Evolutionary conservation across 2,797 vertebrate species (phyloP).

Genomic region (Poecile montanus): DNA sequence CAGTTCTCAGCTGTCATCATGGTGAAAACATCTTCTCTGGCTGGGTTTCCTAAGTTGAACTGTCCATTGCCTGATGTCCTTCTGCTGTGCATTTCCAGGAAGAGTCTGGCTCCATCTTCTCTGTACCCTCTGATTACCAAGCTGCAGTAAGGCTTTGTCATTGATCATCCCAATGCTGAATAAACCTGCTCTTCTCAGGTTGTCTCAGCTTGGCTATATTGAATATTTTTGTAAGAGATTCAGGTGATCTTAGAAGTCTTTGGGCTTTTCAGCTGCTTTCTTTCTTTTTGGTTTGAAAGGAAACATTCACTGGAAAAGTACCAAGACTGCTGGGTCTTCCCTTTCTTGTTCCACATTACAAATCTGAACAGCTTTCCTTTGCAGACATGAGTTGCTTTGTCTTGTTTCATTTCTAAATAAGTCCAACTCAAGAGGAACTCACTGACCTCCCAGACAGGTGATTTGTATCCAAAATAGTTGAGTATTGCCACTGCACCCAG

Average conservation of each 20-base stretch:
- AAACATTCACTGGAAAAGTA: not conserved
- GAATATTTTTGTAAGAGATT: not conserved
- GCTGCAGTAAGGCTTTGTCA: not conserved
- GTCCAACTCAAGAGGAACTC: not conserved
- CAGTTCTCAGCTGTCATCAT: fast-evolving
- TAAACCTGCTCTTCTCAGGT: not conserved
- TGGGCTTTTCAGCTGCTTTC: not conserved
- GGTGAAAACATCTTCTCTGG: not conserved
- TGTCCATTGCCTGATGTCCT: not conserved
- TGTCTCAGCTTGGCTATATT: not conserved
- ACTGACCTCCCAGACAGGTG: not conserved
- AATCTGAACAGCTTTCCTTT: not conserved
- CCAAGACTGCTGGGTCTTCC: not conserved
- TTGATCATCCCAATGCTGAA: not conserved
- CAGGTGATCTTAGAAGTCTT: not conserved
- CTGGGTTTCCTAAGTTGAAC: not conserved
- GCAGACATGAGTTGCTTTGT: not conserved
- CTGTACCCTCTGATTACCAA: not conserved
- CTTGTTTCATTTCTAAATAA: not conserved
- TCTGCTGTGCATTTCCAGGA: not conserved
- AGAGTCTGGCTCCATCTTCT: not conserved
- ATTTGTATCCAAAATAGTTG: not conserved
- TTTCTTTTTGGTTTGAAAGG: not conserved
- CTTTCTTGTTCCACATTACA: not conserved
- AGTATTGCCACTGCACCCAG: not conserved